Conservation (phyloP, 2,888 invertebrate genomes). For the Zaprionus lineosus region DNA sequence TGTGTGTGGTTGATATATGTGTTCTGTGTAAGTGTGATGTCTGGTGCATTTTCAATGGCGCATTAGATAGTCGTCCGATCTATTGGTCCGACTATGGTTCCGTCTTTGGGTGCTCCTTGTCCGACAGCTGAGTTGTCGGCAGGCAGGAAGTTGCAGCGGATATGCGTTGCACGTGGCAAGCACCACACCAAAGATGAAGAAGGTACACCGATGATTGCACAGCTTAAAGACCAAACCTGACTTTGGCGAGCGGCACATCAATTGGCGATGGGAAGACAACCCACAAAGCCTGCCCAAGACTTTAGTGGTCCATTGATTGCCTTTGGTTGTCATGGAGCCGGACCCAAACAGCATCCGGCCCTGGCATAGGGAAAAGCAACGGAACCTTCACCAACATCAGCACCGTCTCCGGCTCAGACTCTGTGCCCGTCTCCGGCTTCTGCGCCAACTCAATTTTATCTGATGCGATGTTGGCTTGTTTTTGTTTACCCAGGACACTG, state of each 20-base stretch:
- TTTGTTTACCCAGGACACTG: constrained; percentile 15
- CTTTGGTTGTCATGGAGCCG: constrained; percentile 11
- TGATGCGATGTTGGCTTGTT: neutral
- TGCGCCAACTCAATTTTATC: too few relatives aligned
- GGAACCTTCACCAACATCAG: too few relatives aligned
- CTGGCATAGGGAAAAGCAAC: too few relatives aligned
- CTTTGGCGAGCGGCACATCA: constrained; percentile 59
- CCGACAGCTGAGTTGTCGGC: constrained; percentile 5
- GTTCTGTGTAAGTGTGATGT: constrained; percentile 25
- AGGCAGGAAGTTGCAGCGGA: constrained; percentile 28
- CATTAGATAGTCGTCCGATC: too few relatives aligned
- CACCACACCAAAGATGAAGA: constrained; percentile 46
- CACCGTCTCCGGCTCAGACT: too few relatives aligned
- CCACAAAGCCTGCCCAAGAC: constrained; percentile 10
- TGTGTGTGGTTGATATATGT: constrained; percentile 8
- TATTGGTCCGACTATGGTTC: too few relatives aligned
- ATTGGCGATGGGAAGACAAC: constrained; percentile 63
- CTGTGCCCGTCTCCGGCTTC: too few relatives aligned
- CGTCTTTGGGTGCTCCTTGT: neutral
- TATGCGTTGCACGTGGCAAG: constrained; percentile 50
- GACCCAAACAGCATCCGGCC: neutral
- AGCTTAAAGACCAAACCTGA: constrained; percentile 49
- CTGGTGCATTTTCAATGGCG: constrained; percentile 63
- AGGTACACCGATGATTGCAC: constrained; percentile 67
- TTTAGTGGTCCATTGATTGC: too few relatives aligned